phyloP scores from a whole-genome alignment of 2,113 vertebrate species.

The Cavia porcellus region DNA sequence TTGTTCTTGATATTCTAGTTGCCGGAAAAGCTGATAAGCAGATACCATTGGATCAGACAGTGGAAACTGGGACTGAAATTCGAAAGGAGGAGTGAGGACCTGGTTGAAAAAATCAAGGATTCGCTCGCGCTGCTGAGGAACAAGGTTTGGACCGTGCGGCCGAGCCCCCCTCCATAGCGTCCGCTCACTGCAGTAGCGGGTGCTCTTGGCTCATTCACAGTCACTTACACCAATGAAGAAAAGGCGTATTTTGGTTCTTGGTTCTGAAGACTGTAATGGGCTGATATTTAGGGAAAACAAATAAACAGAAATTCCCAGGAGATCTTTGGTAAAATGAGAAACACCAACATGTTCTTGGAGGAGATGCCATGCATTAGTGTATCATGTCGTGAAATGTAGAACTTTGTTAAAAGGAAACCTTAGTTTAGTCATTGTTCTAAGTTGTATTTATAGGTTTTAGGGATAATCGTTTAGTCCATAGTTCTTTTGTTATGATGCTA shows the following conservation, averaged over 20 bases:
- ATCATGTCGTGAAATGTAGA: not conserved
- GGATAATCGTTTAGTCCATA: not conserved
- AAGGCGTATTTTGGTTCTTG: not conserved
- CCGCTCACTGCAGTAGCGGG: not conserved
- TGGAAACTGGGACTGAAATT: slow-evolving; percentile 91
- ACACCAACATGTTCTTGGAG: not conserved
- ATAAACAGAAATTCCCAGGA: not conserved
- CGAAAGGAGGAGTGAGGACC: slow-evolving; percentile 85
- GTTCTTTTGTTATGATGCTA: not conserved
- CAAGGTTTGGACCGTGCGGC: slow-evolving; percentile 88
- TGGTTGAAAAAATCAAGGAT: slow-evolving; percentile 87
- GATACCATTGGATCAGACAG: slow-evolving; percentile 91
- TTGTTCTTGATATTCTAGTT: slow-evolving; percentile 88
- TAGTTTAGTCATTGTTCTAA: slow-evolving; percentile 17
- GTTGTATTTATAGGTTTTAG: not conserved
- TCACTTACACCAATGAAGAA: not conserved
- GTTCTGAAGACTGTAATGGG: not conserved
- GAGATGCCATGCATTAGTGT: not conserved
- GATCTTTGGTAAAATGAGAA: slow-evolving; percentile 28
- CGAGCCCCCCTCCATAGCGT: not conserved
- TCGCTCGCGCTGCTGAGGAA: slow-evolving; percentile 91
- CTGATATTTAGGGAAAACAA: not conserved
- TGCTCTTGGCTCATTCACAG: not conserved
- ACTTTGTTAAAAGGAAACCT: slow-evolving; percentile 37
- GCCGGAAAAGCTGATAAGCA: slow-evolving; percentile 90